Base-by-base conservation (phyloP, 2,113 vertebrate species). In the Saimiri boliviensis region DNA sequence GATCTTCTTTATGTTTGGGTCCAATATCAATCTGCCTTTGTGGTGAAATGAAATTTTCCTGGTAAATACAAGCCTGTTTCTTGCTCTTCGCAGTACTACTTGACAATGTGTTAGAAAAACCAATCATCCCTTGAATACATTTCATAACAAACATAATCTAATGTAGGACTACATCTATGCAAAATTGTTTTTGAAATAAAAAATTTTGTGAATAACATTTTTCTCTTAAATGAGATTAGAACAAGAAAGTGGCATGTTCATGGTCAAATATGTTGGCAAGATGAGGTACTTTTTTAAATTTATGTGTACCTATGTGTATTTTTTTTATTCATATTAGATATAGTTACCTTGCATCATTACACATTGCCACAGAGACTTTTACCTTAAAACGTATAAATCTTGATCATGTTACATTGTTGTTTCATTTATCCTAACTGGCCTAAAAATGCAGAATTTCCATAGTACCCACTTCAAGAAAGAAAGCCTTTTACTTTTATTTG, bases 311-410 rank as follows among this genome's bases (percentile, higher is more conserved):
- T 63, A 8, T 2, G 7, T 35, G 1, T 21, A 58, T 71, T 71
- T 93, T 71, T 93, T 84, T 73, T 95, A 91, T 73, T 54, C 45
- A 45, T 52, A 58, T 80, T 23, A 87, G 30, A 40, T 86, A 70
- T 2, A 87, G 63, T 63, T 79, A 13, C 70, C 32, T 81, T 79
- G n/a, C 11, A 49, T 79, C n/a, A 68, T 86, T 82, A 42, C 49
- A 70, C 70, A 73, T 58, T 86, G 9, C 11, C 90, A 32, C 35
- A 45, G 9, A 84, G 21, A 19, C 4, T 68, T 96, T 94, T 92
- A 63, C 11, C 20, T 52, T 89, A 93, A 89, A 85, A 77, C 25
- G 86, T 47, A 86, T 49, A 63, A 82, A 91, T 91, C 27, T 79
- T 91, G 13, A 84, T 19, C 37, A 21, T 79, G 21, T 74, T 74